Evolutionary conservation across 2,113 vertebrate species (phyloP), one percentile per base, ranked within the genome.

Genomic region (Crotalus helleri): DNA sequence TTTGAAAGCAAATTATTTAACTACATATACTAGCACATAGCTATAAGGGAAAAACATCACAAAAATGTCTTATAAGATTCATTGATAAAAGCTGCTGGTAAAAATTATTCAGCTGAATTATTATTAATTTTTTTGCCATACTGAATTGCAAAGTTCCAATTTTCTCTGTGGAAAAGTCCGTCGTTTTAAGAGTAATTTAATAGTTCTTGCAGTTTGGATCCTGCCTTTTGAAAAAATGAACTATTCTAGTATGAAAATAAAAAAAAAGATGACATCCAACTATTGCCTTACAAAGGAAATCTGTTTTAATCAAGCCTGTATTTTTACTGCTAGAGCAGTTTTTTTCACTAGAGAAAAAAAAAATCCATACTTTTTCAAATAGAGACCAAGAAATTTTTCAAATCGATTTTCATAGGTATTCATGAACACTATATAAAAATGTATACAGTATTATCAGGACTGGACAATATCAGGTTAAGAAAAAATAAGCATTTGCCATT

Each of bases 251-350:
- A 91, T 86, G 92, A 61, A 90, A 13, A 5, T 93, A 91, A 95
- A 94, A 51, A 94, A 51, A 93, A 1, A 61, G 15, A 58, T 44
- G 87, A 94, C 90, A 92, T 91, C 86, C 85, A 91, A 89, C 90
- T 96, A 44, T 94, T 96, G 33, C 53, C 81, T 94, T 92, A 91
- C 90, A 92, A 93, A 95, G 95, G 91, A 17, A 96, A 90, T 96
- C 90, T 69, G n/a, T 93, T 90, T 96, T 96, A 95, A 95, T 95
- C 95, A 91, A 96, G 91, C 93, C 94, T 97, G 64, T 95, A 95
- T 96, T 96, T 95, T 96, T 95, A n/a, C 92, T 94, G 59, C 94
- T 94, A 92, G 13, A 81, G 93, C 51, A 90, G 92, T 90, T 92
- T 93, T 93, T 95, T 95, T 53, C 49, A 46, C 59, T 88, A 92